Evolutionary conservation across 64 coral and sea anemone genomes (phyloP).

Genomic region (Hydrozoanthus tunicans): DNA sequence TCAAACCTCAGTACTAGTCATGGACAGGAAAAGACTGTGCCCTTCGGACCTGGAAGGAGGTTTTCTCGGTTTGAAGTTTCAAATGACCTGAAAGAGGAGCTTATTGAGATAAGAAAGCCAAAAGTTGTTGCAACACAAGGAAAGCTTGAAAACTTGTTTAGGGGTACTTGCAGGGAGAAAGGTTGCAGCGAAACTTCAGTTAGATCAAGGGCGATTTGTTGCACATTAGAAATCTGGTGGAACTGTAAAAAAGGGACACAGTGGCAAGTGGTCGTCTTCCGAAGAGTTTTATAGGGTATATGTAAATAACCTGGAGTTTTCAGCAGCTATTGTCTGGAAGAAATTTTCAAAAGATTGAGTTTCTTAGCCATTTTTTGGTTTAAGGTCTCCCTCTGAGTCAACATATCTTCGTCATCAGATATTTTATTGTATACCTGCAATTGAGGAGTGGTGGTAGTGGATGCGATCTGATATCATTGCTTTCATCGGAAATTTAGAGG

Average conservation of each 20-base stretch:
- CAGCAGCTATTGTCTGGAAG: too few species aligned
- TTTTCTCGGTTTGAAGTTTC: not conserved
- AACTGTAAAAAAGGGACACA: not conserved
- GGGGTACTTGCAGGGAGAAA: not conserved
- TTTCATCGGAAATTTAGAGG: not conserved
- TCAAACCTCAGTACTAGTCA: too few species aligned
- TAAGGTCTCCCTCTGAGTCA: not conserved
- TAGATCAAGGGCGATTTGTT: not conserved
- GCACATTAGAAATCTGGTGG: constrained; percentile 14
- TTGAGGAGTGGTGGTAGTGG: not conserved
- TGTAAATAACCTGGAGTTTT: too few species aligned
- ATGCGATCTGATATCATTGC: not conserved
- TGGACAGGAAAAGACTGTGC: not conserved
- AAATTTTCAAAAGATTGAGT: too few species aligned
- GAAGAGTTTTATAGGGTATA: too few species aligned
- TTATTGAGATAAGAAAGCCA: not conserved
- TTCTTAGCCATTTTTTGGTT: too few species aligned
- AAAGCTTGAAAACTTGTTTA: not conserved
- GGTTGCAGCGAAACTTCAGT: not conserved
- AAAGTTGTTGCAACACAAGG: not conserved
- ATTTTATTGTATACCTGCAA: not conserved
- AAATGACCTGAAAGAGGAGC: not conserved
- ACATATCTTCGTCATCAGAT: not conserved
- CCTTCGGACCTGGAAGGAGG: not conserved
- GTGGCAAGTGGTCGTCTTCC: too few species aligned